Base-by-base conservation (phyloP, 2,797 vertebrate genomes). In the Luscinia luscinia region DNA sequence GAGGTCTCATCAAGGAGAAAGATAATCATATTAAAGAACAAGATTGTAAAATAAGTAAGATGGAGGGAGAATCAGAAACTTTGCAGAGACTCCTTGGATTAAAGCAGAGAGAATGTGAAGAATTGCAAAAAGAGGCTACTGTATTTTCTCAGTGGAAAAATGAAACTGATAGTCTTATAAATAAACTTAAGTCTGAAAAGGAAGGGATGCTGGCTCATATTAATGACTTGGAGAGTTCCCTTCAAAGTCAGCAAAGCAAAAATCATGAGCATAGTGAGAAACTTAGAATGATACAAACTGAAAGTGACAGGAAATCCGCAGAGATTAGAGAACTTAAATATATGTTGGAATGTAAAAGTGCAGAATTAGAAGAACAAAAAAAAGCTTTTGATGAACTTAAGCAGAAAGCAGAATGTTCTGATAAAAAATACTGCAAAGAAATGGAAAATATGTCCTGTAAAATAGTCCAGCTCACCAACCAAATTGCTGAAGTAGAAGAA, bases 351-450 rank as follows among this genome's bases (percentile, higher is more conserved):
- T 90, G 93, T 90, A 99, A 97, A 97, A 97, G 92, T 70, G 91
- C 95, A 28, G 98, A 99, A 69, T 80, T 99, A 84, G 98, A 99
- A 80, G 97, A 97, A 86, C 98, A 97, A 72, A 98, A 96, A 74
- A 97, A 96, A 59, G 97, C 97, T 38, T 98, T 97, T 68, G 54
- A 94, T 43, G 96, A 98, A 78, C 97, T 99, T 41, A 97, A 97
- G 75, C 93, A 74, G 61, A 92, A 97, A 89, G 93, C 97, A 8
- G 96, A 97, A 54, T 96, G 97, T 78, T 97, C 97, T 12, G 97
- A 97, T 81, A 97, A 98, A 90, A 99, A 99, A 67, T 98, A 98
- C 61, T 70, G 75, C 83, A 99, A 99, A 96, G 98, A 99, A 66
- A 95, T 98, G 75, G 98, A 99, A 86, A 98, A 98, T 69, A 97